Conservation (phyloP, 1,140 invertebrate species). For the Whitmania pigra region DNA sequence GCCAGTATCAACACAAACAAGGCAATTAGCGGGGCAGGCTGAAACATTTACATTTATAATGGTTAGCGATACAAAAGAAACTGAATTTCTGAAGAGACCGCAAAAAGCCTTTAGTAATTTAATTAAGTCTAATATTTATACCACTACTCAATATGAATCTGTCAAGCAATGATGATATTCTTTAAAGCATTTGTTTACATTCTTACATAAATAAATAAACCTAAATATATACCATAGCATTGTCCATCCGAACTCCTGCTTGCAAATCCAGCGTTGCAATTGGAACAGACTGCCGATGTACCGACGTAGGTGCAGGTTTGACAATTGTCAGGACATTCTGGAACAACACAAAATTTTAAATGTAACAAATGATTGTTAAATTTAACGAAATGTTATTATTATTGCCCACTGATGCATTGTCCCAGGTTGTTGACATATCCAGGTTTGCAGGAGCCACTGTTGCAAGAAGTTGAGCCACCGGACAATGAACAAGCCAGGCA, state of each 20-base stretch:
- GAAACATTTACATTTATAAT: neutral
- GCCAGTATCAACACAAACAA: conserved; percentile 10
- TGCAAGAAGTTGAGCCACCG: conserved; percentile 8
- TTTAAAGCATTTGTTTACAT: too few species aligned
- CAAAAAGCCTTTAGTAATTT: too few species aligned
- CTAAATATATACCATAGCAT: conserved; percentile 6
- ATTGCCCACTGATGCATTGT: neutral
- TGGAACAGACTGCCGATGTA: conserved; percentile 7
- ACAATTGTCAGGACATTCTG: conserved; percentile 20
- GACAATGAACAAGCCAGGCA: conserved; percentile 11
- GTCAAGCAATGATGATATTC: too few species aligned
- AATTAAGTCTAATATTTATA: too few species aligned
- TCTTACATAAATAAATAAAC: too few species aligned
- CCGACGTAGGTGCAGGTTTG: neutral
- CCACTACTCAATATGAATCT: too few species aligned
- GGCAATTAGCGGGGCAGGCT: conserved; percentile 17
- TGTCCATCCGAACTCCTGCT: conserved; percentile 10
- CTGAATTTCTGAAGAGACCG: too few species aligned
- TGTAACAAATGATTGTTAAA: neutral
- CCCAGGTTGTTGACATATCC: conserved; percentile 13
- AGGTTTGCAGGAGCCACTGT: neutral
- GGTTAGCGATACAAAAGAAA: too few species aligned
- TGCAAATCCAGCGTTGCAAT: neutral
- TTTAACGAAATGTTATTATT: neutral
- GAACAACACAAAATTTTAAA: conserved; percentile 6